Percentiles rank a stretch among this genome's conserved stretches.
These are phyloP conservation scores for Erpornis zantholeuca DNA, from an alignment of 2,113 vertebrate genomes.

Conservation along the genomic window DNA sequence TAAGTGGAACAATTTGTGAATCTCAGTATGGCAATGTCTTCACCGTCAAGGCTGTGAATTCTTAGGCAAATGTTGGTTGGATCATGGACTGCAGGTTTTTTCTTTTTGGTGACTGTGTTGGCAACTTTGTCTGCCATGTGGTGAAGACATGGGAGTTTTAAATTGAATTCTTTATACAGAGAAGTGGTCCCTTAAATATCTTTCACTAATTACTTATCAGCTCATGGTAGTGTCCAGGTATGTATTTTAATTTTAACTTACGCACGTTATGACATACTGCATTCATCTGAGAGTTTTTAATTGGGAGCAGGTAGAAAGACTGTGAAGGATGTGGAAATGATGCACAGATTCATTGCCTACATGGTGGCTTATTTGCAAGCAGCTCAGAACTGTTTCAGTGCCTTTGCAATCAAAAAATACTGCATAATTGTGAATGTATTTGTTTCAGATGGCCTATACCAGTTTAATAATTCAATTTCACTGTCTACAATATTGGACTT, in stretches of 20 bases:
- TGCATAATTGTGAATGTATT: constrained; percentile 57
- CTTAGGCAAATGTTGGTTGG: neutral
- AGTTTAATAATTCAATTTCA: constrained; percentile 17
- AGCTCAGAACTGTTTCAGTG: constrained; percentile 72
- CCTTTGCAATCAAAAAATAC: constrained; percentile 71
- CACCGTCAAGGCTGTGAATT: neutral
- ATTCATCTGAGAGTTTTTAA: constrained; percentile 22
- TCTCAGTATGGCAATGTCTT: constrained; percentile 7
- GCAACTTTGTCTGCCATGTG: neutral
- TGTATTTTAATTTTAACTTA: constrained; percentile 38
- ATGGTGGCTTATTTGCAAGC: constrained; percentile 40
- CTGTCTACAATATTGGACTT: neutral
- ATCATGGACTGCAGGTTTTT: neutral
- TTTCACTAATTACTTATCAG: constrained; percentile 2
- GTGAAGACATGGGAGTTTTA: constrained; percentile 9
- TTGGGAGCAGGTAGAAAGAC: constrained; percentile 16
- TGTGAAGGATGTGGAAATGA: neutral
- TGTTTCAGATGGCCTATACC: neutral
- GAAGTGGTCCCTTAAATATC: neutral
- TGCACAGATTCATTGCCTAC: neutral
- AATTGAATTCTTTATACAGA: constrained; percentile 17
- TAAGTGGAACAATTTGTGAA: neutral
- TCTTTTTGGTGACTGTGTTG: neutral
- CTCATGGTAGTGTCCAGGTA: constrained; percentile 26
- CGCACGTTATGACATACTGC: neutral